Evolutionary conservation across 2,113 vertebrate genomes (phyloP).

Genomic region (Amphiprion percula): DNA sequence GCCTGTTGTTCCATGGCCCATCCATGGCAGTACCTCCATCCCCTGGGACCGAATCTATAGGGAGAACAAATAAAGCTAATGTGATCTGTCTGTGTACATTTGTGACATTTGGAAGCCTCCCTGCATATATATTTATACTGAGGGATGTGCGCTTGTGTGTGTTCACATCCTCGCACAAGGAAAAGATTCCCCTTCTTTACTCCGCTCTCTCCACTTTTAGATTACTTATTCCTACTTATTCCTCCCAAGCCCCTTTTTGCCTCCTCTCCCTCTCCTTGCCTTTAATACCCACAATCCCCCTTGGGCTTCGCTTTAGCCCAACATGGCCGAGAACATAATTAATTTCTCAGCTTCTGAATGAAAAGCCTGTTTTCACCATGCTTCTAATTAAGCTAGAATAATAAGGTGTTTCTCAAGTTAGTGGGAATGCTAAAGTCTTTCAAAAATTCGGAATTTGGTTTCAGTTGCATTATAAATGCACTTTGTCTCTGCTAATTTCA

Average conservation of each 20-base stretch:
- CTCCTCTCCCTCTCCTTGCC: conserved; percentile 40
- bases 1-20: conserved; percentile 55
- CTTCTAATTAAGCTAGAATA: conserved; percentile 77
- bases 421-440: conserved; percentile 43
- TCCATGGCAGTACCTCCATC: conserved; percentile 32
- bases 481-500: conserved; percentile 27
- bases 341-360: conserved; percentile 79
- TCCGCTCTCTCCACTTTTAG: conserved; percentile 43
- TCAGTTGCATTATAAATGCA: conserved; percentile 10
- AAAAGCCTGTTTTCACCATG: conserved; percentile 74
- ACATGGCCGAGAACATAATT: conserved; percentile 79
- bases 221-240: conserved; percentile 68
- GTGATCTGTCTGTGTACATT: conserved; percentile 40
- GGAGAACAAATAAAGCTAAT: conserved; percentile 70
- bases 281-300: conserved; percentile 80
- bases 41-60: conserved; percentile 47
- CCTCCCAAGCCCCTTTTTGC: conserved; percentile 46
- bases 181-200: conserved; percentile 37
- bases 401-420: conserved; percentile 69
- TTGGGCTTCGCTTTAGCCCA: conserved; percentile 72
- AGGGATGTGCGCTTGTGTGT: conserved; percentile 11
- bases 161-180: conserved; percentile 26
- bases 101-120: conserved; percentile 57
- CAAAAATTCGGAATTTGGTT: conserved; percentile 39
- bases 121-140: conserved; percentile 19